These are phyloP conservation scores for Chaenocephalus aceratus DNA, from an alignment of 2,113 vertebrate species.

Conservation along the genomic window DNA sequence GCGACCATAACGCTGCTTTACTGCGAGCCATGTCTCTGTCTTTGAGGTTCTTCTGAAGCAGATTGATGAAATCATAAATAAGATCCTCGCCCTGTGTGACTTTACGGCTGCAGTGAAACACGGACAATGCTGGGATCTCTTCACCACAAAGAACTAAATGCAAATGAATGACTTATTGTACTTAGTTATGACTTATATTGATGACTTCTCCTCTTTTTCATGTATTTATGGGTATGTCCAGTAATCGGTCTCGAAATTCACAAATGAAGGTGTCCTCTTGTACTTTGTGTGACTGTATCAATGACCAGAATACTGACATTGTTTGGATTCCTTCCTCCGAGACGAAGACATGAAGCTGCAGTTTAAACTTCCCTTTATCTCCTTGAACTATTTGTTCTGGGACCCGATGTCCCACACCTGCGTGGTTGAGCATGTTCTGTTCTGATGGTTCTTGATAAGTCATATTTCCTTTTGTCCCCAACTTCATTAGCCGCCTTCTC, in stretches of 20 bases:
- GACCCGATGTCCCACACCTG: background rate
- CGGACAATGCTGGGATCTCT: constrained; percentile 7
- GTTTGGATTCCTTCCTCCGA: too few species aligned
- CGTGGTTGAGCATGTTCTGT: background rate
- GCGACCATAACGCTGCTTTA: constrained; percentile 30
- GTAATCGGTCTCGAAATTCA: too few species aligned
- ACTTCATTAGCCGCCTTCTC: background rate
- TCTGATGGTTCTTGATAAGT: background rate
- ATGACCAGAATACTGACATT: background rate
- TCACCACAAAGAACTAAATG: background rate
- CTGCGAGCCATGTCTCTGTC: constrained; percentile 24
- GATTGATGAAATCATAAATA: constrained; percentile 71
- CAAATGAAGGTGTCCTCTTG: background rate
- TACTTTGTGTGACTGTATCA: background rate
- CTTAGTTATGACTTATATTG: too few species aligned
- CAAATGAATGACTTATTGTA: too few species aligned
- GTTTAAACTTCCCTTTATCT: too few species aligned
- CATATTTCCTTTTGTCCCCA: background rate
- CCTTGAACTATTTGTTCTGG: background rate
- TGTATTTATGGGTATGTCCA: too few species aligned
- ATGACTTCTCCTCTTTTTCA: too few species aligned
- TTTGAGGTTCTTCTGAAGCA: constrained; percentile 29
- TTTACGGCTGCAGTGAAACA: constrained; percentile 52
- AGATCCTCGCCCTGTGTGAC: constrained; percentile 50
- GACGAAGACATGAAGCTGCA: background rate